A percentile compares a stretch with the other conserved stretches of the same genome.
These are phyloP conservation scores for Cherax destructor DNA, from an alignment of 1,140 invertebrate genomes.

Conservation along the genomic window DNA sequence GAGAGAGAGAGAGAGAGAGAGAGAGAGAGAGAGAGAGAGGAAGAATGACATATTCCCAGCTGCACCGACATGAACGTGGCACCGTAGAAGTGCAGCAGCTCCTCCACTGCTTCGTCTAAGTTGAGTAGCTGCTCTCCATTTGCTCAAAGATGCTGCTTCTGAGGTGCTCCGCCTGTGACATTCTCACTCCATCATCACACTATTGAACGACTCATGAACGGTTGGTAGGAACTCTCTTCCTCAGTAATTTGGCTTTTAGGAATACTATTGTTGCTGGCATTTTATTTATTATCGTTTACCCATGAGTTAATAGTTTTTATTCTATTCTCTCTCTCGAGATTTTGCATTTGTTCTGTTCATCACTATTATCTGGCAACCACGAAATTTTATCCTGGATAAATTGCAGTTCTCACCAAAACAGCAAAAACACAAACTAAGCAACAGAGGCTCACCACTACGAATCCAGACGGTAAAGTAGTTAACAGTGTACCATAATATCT, in stretches of 20 bases:
- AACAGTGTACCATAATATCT: background rate
- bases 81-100: background rate
- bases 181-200: too few relatives aligned
- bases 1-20: too few relatives aligned
- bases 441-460: background rate
- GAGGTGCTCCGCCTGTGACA: background rate
- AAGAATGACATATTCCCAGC: background rate
- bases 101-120: background rate
- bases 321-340: background rate
- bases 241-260: background rate
- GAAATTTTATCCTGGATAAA: background rate
- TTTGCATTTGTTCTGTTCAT: background rate
- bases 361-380: background rate
- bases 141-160: background rate
- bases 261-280: background rate
- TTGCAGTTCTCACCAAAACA: background rate
- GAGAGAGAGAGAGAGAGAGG: background rate
- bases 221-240: too few relatives aligned
- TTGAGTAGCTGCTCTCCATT: background rate
- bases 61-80: background rate
- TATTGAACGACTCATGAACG: background rate
- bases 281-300: background rate
- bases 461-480: background rate
- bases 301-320: background rate
- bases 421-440: background rate